A percentile compares a stretch with the other conserved stretches of the same genome.
Evolutionary conservation across 2,888 invertebrate genomes (phyloP).

Genomic region (Malthinus seriepunctatus): DNA sequence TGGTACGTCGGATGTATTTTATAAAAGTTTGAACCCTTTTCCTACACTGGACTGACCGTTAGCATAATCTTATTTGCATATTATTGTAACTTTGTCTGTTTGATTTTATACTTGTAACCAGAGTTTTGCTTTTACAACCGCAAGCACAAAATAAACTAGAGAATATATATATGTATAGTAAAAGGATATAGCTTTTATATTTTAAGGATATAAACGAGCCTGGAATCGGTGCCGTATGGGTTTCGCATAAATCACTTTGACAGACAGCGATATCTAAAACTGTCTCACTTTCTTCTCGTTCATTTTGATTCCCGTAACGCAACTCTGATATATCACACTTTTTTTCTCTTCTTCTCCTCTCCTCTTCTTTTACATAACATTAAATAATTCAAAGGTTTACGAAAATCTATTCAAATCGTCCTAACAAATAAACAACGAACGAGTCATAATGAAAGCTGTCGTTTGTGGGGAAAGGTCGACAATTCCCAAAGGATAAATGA

Average conservation of each 20-base stretch:
- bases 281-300: slow-evolving; percentile 43
- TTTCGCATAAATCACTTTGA: slow-evolving; percentile 53
- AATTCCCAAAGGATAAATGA: slow-evolving; percentile 20
- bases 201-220: slow-evolving; percentile 36
- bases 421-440: slow-evolving; percentile 27
- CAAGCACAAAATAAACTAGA: slow-evolving; percentile 22
- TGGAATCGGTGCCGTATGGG: slow-evolving; percentile 43
- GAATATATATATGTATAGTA: slow-evolving; percentile 17
- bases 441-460: slow-evolving; percentile 25
- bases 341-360: background rate
- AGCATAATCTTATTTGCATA: slow-evolving; percentile 32
- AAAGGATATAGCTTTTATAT: slow-evolving; percentile 35
- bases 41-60: slow-evolving; percentile 14
- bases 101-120: slow-evolving; percentile 10
- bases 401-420: slow-evolving; percentile 26
- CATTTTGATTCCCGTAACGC: slow-evolving; percentile 29
- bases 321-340: slow-evolving; percentile 27
- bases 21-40: slow-evolving; percentile 26
- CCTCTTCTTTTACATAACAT: slow-evolving; percentile 27
- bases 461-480: slow-evolving; percentile 18
- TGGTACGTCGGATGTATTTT: background rate
- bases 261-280: slow-evolving; percentile 51
- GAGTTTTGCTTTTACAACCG: slow-evolving; percentile 24
- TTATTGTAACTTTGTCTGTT: slow-evolving; percentile 29
- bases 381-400: slow-evolving; percentile 26